Conservation (phyloP, 2,888 invertebrate genomes). For the Ceriagrion tenellum region DNA sequence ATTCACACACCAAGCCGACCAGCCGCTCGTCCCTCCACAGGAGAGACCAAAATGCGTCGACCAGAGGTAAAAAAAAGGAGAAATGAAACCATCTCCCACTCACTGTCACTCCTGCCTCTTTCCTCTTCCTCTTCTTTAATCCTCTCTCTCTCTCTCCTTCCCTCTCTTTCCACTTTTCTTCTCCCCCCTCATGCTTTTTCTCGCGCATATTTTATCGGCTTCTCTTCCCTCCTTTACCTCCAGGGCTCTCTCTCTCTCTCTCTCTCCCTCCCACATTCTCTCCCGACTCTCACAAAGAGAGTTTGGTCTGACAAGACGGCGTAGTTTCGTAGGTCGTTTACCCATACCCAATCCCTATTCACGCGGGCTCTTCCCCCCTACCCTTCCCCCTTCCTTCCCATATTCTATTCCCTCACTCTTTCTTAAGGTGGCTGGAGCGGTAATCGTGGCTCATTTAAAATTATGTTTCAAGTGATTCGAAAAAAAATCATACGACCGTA, state of each 20-base stretch:
- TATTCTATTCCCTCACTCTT: not conserved
- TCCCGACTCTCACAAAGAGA: not conserved
- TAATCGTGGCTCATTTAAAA: too few species aligned
- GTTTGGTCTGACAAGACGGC: conserved; percentile 9
- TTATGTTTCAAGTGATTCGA: too few species aligned
- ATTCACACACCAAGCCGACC: not conserved
- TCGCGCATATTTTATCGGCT: conserved; percentile 46
- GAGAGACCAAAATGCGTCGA: not conserved
- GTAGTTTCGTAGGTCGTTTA: conserved; percentile 22
- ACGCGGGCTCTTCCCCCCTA: not conserved
- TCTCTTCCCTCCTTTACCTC: not conserved
- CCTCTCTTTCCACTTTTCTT: not conserved
- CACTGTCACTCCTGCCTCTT: not conserved
- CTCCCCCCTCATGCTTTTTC: not conserved
- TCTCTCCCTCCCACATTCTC: not conserved
- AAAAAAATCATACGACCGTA: too few species aligned
- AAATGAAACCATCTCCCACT: not conserved
- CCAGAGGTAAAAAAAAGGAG: not conserved
- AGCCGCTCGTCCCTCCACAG: not conserved
- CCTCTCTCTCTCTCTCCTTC: not conserved
- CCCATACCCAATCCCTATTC: not conserved
- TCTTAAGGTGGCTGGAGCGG: too few species aligned
- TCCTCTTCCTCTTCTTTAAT: conserved; percentile 11
- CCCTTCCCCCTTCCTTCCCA: not conserved
- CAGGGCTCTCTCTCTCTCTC: not conserved